phyloP scores from a whole-genome alignment of 2,888 invertebrate genomes.

The Stratiomys singularior region DNA sequence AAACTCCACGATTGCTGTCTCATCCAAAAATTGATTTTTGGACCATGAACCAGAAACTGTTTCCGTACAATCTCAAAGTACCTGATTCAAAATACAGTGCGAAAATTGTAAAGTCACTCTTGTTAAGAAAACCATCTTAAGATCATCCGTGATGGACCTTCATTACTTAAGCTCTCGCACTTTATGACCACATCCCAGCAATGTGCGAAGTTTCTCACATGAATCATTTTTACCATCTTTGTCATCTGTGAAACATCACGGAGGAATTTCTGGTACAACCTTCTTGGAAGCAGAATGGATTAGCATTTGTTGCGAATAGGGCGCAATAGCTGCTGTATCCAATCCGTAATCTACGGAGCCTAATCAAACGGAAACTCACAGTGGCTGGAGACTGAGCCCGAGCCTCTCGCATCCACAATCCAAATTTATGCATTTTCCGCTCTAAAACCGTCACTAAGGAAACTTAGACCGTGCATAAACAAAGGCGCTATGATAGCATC shows the following conservation, averaged over 20 bases:
- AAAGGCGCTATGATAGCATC: slow-evolving; percentile 11
- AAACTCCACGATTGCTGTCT: no score
- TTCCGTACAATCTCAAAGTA: no score
- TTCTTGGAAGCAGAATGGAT: background rate
- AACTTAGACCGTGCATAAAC: background rate
- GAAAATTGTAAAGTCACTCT: no score
- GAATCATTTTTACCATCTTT: background rate
- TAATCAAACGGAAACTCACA: background rate
- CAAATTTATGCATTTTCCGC: slow-evolving; percentile 7
- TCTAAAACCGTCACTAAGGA: background rate
- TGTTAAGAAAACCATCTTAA: no score
- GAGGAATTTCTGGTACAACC: background rate
- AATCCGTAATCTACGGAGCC: background rate
- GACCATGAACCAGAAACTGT: no score
- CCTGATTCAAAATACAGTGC: no score
- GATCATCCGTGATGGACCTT: no score
- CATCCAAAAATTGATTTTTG: no score
- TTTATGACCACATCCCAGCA: background rate
- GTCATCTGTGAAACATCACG: background rate
- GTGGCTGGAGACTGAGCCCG: background rate
- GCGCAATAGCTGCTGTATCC: background rate
- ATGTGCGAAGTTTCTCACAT: background rate
- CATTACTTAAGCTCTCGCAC: no score
- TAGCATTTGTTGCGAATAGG: background rate
- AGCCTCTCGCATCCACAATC: background rate